Evolutionary conservation across 2,888 invertebrate genomes (phyloP), one percentile per base, ranked within the genome.

Genomic region (Drosophila cognata): DNA sequence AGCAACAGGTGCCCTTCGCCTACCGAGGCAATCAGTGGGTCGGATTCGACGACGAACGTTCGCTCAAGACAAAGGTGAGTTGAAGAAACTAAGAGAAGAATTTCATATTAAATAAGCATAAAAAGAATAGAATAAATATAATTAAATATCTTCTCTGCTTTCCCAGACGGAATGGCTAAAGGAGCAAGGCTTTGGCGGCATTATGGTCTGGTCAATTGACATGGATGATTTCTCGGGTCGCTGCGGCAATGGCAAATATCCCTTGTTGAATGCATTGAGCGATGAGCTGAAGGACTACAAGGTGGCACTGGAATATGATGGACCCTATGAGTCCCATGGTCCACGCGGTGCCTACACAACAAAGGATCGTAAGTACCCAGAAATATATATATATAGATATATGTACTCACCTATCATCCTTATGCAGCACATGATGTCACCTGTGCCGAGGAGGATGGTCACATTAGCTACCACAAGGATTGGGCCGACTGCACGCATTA

Each of bases 161-260:
- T 7, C 3, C 4, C 91, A 98, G 98, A 97, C 97, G 96, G 96
- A 96, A 69, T 98, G 98, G 98, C 94, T 98, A 70, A 98, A 97
- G 92, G 97, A 98, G 91, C 97, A 97, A 95, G 98, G 97, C 33
- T 98, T 98, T 79, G 98, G 98, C 48, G 99, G 99, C 28, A 97
- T 98, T 66, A 99, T 99, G 98, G 96, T 99, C 58, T 99, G 98
- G 98, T 98, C 98, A 0, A 95, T 98, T 33, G 98, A 99, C 90
- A 93, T 98, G 97, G 99, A 99, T 90, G 99, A 99, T 93, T 99
- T 98, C 94, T 94, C 96, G 77, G 98, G 98, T 13, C 95, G 96
- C 13, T 99, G 99, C 89, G 98, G 98, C 13, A 96, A 96, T 62
- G 97, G 97, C 51, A 98, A 97, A 91, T 99, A 96, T 92, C 99